These are phyloP conservation scores for Datnioides undecimradiatus DNA, from an alignment of 2,113 vertebrate genomes.

Conservation along the genomic window DNA sequence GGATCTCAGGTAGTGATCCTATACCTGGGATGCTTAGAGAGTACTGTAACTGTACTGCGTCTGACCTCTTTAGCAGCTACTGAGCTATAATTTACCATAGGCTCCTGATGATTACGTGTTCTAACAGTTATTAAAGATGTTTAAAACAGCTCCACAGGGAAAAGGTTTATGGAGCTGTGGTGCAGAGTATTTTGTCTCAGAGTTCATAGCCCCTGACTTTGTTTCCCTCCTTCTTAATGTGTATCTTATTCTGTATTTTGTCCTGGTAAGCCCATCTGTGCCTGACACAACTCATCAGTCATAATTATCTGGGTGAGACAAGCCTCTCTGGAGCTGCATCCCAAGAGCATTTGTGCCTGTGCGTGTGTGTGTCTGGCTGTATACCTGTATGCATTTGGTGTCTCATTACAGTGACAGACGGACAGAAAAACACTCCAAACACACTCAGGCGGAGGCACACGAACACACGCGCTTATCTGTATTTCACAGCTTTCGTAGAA, in stretches of 20 bases:
- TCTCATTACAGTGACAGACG: conserved; percentile 17
- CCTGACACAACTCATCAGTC: conserved; percentile 46
- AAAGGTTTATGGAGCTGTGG: not conserved
- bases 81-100: not conserved
- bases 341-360: conserved; percentile 1
- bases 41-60: not conserved
- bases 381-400: conserved; percentile 16
- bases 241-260: not conserved
- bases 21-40: not conserved
- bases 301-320: conserved; percentile 33
- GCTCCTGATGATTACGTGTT: not conserved
- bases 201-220: conserved; percentile 4
- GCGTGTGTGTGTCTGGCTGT: not conserved
- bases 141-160: not conserved
- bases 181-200: not conserved
- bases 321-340: conserved; percentile 15
- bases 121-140: not conserved
- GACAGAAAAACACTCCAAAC: conserved; percentile 9
- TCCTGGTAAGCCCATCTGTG: conserved; percentile 22
- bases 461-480: conserved; percentile 15
- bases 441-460: not conserved
- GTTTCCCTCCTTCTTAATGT: conserved; percentile 9
- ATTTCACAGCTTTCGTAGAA: conserved; percentile 50
- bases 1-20: not conserved
- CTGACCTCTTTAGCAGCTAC: not conserved